phyloP scores from a whole-genome alignment of 2,888 invertebrate genomes.

The Drosophila borealis region DNA sequence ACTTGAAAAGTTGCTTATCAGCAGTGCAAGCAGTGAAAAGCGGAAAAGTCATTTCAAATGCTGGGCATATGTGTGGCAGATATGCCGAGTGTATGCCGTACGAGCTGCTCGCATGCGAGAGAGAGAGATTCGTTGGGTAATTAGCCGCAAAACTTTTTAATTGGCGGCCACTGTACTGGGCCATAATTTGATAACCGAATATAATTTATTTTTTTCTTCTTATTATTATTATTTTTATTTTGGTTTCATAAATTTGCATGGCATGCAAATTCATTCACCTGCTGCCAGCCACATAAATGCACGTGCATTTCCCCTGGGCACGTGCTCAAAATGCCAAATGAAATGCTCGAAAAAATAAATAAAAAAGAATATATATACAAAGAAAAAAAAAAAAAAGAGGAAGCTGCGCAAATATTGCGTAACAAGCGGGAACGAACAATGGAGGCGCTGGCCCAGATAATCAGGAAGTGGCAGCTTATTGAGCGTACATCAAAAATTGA shows the following conservation, averaged over 20 bases:
- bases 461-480: slow-evolving; percentile 79
- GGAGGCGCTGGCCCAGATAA: slow-evolving; percentile 64
- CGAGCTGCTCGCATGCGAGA: not conserved
- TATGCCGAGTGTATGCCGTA: slow-evolving; percentile 1
- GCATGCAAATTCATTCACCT: slow-evolving; percentile 59
- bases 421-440: slow-evolving; percentile 53
- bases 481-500: slow-evolving; percentile 79
- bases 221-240: not conserved
- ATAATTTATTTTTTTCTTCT: not conserved
- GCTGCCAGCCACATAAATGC: slow-evolving; percentile 56
- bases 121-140: slow-evolving; percentile 27
- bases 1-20: slow-evolving; percentile 76
- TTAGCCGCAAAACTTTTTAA: slow-evolving; percentile 55
- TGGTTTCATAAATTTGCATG: slow-evolving; percentile 60
- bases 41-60: slow-evolving; percentile 51
- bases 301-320: slow-evolving; percentile 43
- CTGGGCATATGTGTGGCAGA: slow-evolving; percentile 59
- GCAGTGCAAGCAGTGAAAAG: slow-evolving; percentile 32
- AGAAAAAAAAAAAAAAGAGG: slow-evolving; percentile 1
- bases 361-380: slow-evolving; percentile 13
- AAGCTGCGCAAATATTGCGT: slow-evolving; percentile 49
- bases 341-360: slow-evolving; percentile 39
- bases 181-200: slow-evolving; percentile 49
- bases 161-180: slow-evolving; percentile 40
- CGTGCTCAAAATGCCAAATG: slow-evolving; percentile 61